Base-by-base conservation (phyloP, 2,888 invertebrate species). In the Melolontha melolontha region DNA sequence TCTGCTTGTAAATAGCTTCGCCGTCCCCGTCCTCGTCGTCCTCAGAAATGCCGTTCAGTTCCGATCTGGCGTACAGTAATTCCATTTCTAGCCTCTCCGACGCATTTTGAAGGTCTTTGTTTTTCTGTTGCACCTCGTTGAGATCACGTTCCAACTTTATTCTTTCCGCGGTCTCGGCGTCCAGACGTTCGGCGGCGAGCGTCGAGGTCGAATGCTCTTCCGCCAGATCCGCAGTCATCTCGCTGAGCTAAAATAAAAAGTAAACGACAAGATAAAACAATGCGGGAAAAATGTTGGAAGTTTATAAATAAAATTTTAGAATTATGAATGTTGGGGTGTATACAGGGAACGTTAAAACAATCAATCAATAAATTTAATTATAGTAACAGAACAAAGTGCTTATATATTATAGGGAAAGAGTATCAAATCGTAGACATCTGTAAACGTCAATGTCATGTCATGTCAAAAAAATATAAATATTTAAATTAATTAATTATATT, bases 141-240 rank as follows among this genome's bases (percentile, higher is more conserved):
- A 96, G 88, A 79, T 97, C 97, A 73, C 94, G 91, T 82, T 97
- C 97, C 27, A 97, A 86, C 47, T 92, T 89, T 73, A 96, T 86
- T 50, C 97, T 87, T 80, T 96, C 96, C 0, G 92, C 90, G 1
- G 93, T 94, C 82, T 97, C 97, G 1, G 94, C 93, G 81, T 97
- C 96, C 63, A 97, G 89, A 66, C 96, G 88, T 82, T 97, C 97
- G 0, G 94, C 90, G 6, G 96, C 94, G 74, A 95, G 88, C 11
- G 93, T 93, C 5, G 96, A 92, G 2, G 96, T 92, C 1, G 94
- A 93, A 75, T 96, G 94, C 82, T 97, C 97, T 81, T 97, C 97
- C 1, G 94, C 91, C 74, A 96, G 86, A 83, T 97, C 97, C 27
- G 95, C 93, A 67, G 94, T 93, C 85, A 97, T 91, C 84, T 97